A percentile compares a stretch with the other conserved stretches of the same genome.
Conservation (phyloP, 2,888 invertebrate genomes). For the Bruchidius siliquastri region DNA sequence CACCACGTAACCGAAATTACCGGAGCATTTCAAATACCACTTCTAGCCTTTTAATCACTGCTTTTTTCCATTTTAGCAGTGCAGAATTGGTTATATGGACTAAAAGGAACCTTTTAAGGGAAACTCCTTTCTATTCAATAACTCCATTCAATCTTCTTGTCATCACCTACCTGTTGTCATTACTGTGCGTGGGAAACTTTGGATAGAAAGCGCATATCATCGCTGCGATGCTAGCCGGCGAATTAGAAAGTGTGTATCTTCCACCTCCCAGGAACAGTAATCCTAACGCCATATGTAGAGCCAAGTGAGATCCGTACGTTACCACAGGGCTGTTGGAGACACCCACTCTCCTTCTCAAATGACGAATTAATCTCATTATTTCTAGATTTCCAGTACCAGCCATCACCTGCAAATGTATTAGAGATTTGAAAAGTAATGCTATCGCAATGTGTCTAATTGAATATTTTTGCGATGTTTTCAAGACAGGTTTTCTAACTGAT, state of each 20-base stretch:
- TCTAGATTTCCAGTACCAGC: conserved; percentile 88
- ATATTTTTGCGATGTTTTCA: too few relatives aligned
- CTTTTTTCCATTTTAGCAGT: too few relatives aligned
- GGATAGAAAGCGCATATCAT: conserved; percentile 93
- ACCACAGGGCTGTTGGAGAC: conserved; percentile 63
- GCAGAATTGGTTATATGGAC: too few relatives aligned
- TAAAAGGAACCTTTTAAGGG: too few relatives aligned
- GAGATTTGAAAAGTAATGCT: too few relatives aligned
- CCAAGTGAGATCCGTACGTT: conserved; percentile 89
- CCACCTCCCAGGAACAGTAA: conserved; percentile 92
- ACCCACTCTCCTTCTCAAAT: conserved; percentile 77
- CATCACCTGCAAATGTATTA: conserved; percentile 77
- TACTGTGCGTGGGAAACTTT: conserved; percentile 93
- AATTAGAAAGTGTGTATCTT: conserved; percentile 75
- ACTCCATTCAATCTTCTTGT: too few relatives aligned
- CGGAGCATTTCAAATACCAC: too few relatives aligned
- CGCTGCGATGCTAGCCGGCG: conserved; percentile 82
- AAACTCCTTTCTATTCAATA: too few relatives aligned
- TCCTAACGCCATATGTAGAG: conserved; percentile 92
- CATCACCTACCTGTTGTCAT: conserved; percentile 77
- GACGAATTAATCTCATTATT: conserved; percentile 77
- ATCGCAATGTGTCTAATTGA: too few relatives aligned
- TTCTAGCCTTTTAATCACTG: too few relatives aligned
- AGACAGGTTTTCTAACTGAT: too few relatives aligned
- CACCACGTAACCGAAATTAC: too few relatives aligned